A percentile compares a stretch with the other conserved stretches of the same genome.
phyloP scores from a whole-genome alignment of 2,113 vertebrate species.

The Phainopepla nitens region DNA sequence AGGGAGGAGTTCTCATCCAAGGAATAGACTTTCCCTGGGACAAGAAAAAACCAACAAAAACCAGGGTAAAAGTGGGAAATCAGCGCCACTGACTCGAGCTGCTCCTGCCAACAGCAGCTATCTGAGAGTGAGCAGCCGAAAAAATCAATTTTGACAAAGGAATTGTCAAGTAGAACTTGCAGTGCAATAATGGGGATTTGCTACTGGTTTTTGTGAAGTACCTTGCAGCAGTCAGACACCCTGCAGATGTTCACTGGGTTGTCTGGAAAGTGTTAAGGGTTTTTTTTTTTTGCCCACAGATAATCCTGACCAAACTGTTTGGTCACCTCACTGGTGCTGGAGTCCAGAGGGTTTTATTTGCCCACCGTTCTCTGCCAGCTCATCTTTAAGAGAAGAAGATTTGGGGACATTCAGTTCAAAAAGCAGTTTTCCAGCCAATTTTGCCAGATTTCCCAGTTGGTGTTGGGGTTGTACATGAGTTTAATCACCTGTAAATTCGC shows the following conservation, averaged over 20 bases:
- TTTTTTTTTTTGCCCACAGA: rapidly evolving
- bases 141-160: not conserved
- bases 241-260: not conserved
- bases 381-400: not conserved
- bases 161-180: not conserved
- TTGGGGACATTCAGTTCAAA: not conserved
- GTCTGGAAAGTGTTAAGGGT: rapidly evolving
- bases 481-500: not conserved
- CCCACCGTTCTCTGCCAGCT: not conserved
- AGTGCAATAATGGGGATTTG: not conserved
- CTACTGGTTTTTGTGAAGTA: not conserved
- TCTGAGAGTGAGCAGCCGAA: not conserved
- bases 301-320: not conserved
- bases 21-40: slow-evolving; percentile 85
- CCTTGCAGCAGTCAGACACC: not conserved
- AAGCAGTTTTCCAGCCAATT: not conserved
- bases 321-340: not conserved
- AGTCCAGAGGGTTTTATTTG: not conserved
- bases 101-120: not conserved
- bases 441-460: not conserved
- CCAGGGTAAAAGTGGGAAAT: not conserved
- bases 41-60: not conserved
- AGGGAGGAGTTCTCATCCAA: slow-evolving; percentile 87
- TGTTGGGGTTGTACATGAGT: not conserved
- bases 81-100: not conserved